A percentile compares a stretch with the other conserved stretches of the same genome.
phyloP scores from a whole-genome alignment of 2,113 vertebrate species.

The Cyprinodon variegatus region DNA sequence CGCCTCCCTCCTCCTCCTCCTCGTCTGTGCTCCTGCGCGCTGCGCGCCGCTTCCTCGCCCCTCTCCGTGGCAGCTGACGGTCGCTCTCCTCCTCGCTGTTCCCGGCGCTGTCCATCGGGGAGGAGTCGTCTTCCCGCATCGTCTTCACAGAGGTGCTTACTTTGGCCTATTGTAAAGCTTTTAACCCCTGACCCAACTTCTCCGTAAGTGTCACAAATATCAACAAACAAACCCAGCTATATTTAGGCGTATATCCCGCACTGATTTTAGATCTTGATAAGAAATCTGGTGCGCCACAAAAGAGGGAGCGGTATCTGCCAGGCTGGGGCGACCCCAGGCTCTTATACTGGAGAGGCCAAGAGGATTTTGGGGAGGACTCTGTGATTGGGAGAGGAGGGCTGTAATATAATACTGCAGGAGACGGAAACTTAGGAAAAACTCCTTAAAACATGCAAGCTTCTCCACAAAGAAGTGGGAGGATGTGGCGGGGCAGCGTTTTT shows the following conservation, averaged over 20 bases:
- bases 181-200: constrained; percentile 21
- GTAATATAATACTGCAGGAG: constrained; percentile 87
- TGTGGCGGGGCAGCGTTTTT: constrained; percentile 16
- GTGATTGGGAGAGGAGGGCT: constrained; percentile 85
- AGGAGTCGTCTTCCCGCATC: constrained; percentile 92
- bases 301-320: constrained; percentile 80
- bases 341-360: constrained; percentile 91
- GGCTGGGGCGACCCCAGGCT: constrained; percentile 81
- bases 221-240: constrained; percentile 45
- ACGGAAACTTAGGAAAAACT: constrained; percentile 66
- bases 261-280: constrained; percentile 19
- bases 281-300: constrained; percentile 76
- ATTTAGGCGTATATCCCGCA: constrained; percentile 10
- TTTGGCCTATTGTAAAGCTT: constrained; percentile 3
- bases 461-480: constrained; percentile 12
- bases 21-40: constrained; percentile 84
- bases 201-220: constrained; percentile 32
- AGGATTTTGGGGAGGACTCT: constrained; percentile 86
- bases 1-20: constrained; percentile 76
- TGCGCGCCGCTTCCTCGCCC: constrained; percentile 86
- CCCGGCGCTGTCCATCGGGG: constrained; percentile 94
- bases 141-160: constrained; percentile 73
- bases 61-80: constrained; percentile 83
- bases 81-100: constrained; percentile 96
- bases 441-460: constrained; percentile 44